phyloP scores from a whole-genome alignment of 2,113 vertebrate species.

The Dryoscopus gambensis region DNA sequence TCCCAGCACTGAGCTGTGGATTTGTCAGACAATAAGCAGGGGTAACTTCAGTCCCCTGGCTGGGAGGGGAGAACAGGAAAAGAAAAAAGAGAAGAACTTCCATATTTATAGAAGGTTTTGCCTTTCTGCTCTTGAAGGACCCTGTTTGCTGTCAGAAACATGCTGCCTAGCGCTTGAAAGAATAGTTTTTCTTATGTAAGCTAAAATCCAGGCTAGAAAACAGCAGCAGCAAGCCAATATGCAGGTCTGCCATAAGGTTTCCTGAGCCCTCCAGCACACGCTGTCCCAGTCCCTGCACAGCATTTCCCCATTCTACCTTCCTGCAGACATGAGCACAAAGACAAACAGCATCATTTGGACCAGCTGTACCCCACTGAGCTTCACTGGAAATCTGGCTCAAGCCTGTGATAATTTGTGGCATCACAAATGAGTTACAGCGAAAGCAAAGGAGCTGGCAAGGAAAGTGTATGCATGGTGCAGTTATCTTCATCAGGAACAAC shows the following conservation, averaged over 20 bases:
- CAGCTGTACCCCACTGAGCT: background rate
- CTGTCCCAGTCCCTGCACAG: background rate
- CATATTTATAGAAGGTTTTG: background rate
- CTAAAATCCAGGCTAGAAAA: background rate
- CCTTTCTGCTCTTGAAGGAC: background rate
- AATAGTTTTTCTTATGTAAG: background rate
- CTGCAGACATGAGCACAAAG: background rate
- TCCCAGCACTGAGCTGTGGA: background rate
- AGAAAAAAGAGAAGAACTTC: background rate
- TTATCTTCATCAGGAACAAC: conserved; percentile 32
- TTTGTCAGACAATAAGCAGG: background rate
- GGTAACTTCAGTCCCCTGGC: background rate
- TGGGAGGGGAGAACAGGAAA: background rate
- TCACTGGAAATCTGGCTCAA: background rate
- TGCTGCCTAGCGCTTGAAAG: background rate
- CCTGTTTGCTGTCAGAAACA: background rate
- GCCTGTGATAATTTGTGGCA: background rate
- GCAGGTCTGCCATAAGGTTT: background rate
- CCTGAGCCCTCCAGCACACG: background rate
- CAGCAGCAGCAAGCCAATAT: background rate
- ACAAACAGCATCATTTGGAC: background rate
- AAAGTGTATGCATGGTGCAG: background rate
- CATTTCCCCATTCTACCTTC: background rate
- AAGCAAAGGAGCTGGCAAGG: conserved; percentile 9
- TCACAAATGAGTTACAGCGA: background rate